Percentiles rank a stretch among this genome's conserved stretches.
Conservation (phyloP, 2,888 invertebrate genomes). For the Tenodera sinensis region DNA sequence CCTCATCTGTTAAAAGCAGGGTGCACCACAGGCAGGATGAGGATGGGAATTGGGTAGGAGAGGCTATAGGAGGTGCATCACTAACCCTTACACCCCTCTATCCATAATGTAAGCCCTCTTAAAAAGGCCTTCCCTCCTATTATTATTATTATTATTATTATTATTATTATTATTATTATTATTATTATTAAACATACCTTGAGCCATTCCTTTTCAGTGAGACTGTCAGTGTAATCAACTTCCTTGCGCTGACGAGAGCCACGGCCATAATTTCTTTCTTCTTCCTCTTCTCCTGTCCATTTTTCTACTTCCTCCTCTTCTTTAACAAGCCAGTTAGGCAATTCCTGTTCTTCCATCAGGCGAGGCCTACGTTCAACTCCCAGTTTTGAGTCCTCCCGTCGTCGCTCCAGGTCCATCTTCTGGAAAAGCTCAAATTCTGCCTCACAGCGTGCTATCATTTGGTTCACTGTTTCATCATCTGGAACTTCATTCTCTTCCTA, state of each 20-base stretch:
- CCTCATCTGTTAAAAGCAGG: no score
- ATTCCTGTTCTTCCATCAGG: constrained; percentile 56
- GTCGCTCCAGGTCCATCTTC: constrained; percentile 55
- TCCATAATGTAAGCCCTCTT: no score
- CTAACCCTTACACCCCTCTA: no score
- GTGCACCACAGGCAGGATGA: no score
- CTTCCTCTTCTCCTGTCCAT: constrained; percentile 43
- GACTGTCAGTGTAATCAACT: constrained; percentile 57
- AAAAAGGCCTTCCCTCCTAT: no score
- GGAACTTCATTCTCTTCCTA: constrained; percentile 61
- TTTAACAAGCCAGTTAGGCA: constrained; percentile 54
- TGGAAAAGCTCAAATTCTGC: constrained; percentile 57
- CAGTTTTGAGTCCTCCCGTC: constrained; percentile 44
- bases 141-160: no score
- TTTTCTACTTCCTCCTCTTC: constrained; percentile 33
- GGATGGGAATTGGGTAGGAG: no score
- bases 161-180: background rate
- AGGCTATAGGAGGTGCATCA: no score
- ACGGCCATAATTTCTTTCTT: constrained; percentile 51
- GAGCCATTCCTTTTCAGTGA: constrained; percentile 60
- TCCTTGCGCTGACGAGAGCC: constrained; percentile 54
- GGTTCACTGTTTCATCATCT: constrained; percentile 63
- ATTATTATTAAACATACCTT: constrained; percentile 38
- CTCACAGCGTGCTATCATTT: constrained; percentile 59
- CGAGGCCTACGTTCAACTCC: constrained; percentile 50